Base-by-base conservation (phyloP, 2,888 invertebrate genomes). In the Hetaerina titia region DNA sequence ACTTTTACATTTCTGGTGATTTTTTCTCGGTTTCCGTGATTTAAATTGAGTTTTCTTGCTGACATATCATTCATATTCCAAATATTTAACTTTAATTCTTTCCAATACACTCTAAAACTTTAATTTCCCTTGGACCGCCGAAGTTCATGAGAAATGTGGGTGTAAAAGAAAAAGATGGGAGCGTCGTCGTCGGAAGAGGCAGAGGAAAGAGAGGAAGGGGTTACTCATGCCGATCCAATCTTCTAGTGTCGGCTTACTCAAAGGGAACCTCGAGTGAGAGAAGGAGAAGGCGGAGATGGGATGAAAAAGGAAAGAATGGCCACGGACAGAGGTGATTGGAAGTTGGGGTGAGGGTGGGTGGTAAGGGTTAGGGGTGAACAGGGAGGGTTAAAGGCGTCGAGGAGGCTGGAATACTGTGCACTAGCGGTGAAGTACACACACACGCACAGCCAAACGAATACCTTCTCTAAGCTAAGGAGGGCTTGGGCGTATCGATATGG, bases 221-320 rank as follows among this genome's bases (percentile, higher is more conserved):
- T 64, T 22, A 92, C 74, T 92, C 92, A 92, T 92, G 69, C 92
- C 92, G 92, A 92, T 92, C 92, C 92, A 92, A 92, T 92, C 92
- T 90, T 25, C 45, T 31, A 89, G 89, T 22, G 92, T 92, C 92
- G 92, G 92, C 92, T 74, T 56, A n/a, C 74, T 92, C 92, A 92
- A 92, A 92, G 92, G 92, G 92, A 81, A 81, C 92, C 45, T 92
- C 22, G 56, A 92, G 69, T 22, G 89, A 89, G 89, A 56, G n/a
- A 57, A n/a, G 31, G 11, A 31, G n/a, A 57, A 11, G 89, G 13
- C 22, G n/a, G 89, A n/a, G n/a, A 88, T 56, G 88, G 88, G 88
- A 45, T 56, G 88, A 15, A 45, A 15, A 58, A n/a, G n/a, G 57
- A 89, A 22, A 31, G 57, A 58, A 56, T n/a, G 89, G 89, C 19